Evolutionary conservation across 37 sponge, comb jelly and placozoan genomes (phyloP), one percentile per base, ranked within the genome.

Genomic region (Oscarella lobularis): DNA sequence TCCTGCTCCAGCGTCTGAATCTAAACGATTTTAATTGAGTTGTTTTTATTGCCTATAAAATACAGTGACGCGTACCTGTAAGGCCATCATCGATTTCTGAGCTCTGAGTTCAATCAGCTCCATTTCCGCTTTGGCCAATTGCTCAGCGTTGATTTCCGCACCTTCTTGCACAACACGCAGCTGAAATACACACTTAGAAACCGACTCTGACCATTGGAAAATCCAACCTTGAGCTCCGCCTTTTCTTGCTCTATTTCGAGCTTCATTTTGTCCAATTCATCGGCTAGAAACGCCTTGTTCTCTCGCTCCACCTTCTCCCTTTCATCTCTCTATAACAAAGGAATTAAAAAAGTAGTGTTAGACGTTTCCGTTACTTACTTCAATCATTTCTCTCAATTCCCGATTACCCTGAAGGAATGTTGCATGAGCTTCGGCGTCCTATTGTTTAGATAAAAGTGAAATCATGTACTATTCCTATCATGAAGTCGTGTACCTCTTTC

Each of bases 191-290:
- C 20, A 74, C 9, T 30, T 27, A 74, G 55, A 30, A 14, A 68
- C 29, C 6, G 5, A 68, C 71, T 68, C 5, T 48, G 4, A 68
- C 6, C 71, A 68, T 30, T 14, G 31, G 6, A 5, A 4, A 68
- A 4, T 68, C 76, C 36, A 75, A 78, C 79, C 75, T 73, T 31
- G 29, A 78, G 38, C 30, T 78, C 79, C 3, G 79, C 79, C 27
- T 78, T 78, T 74, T 78, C 79, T 20, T 78, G 79, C 27, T 78
- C 73, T 31, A 78, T 73, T 74, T 78, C 79, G 30, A 78, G 36
- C 3, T 66, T 75, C 75, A 78, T 73, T 20, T 41, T 75, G 37
- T 78, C 79, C 39, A 78, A 3, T 6, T 30, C 74, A 35, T 78
- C 79, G 27, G 37, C 27, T 6, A 78, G 36, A 31, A 75, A 39